Evolutionary conservation across 2,113 vertebrate species (phyloP), one percentile per base, ranked within the genome.

Genomic region (Paradoxurus hermaphroditus): DNA sequence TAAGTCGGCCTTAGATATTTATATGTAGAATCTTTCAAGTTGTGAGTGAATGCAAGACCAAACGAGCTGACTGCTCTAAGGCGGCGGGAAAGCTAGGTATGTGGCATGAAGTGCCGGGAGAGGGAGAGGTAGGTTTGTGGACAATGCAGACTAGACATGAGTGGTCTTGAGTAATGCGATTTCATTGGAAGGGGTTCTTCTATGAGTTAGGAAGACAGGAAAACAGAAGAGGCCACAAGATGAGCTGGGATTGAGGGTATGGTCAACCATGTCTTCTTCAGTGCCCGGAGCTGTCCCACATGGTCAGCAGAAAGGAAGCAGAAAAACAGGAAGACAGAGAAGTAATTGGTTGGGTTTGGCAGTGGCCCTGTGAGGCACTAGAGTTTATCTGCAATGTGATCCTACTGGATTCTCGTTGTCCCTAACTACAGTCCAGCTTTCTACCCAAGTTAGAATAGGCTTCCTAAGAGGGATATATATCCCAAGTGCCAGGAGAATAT

Each of bases 1-100:
- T 14, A 93, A 86, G 86, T 29, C 13, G 59, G 13, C 56, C 70
- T 3, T 23, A 73, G 70, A 44, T 41, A 73, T 13, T 34, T 62
- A 3, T 78, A 27, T 81, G 31, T 49, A 51, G 34, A 67, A 21
- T 82, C 34, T 19, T 95, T 86, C n/a, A 46, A 53, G 31, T 34
- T 63, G 19, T 86, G 41, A 78, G 44, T 86, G 51, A 86, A 94
- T 51, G 2, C 7, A 44, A 88, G 83, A 70, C 75, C 36, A 39
- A 73, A 72, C 5, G 29, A 81, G 39, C n/a, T 72, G 51, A 56
- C 34, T 62, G 36, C 36, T 46, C 16, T 85, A 87, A 3, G 39
- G 5, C 14, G 7, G 3, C 12, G 3, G 44, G 21, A 18, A 41
- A 12, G 63, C 1, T 0, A 70, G 13, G 31, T 19, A 1, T 39